Evolutionary conservation across 2,888 invertebrate species (phyloP), one percentile per base, ranked within the genome.

Genomic region (Charanyca ferruginea): DNA sequence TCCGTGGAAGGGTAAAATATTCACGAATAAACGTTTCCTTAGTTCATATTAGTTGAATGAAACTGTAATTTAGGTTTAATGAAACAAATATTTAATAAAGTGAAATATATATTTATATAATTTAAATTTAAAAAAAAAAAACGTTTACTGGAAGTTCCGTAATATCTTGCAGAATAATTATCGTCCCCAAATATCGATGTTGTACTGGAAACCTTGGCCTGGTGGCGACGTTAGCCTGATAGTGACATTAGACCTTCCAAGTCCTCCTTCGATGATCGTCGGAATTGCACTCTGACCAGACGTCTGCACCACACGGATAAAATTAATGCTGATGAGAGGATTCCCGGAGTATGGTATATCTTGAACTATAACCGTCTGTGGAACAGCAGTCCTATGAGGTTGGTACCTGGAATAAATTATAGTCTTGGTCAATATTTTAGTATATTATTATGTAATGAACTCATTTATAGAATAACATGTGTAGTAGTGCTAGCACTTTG

Each of bases 61-160:
- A 80, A 75, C 54, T 67, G 61, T 79, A 83, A 73, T 77, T 67
- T 79, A 80, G 66, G 48, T 75, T 63, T 72, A 80, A 63, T 16
- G 63, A 65, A 82, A 78, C 53, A 65, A 75, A 77, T 80, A 80
- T 82, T 80, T 76, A 82, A 81, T 81, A 78, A 82, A 81, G 5
- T 66, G 55, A 68, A 72, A 53, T 75, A 58, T 70, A 73, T 54
- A n/a, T n/a, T n/a, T n/a, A n/a, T n/a, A n/a, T n/a, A n/a, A n/a
- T n/a, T n/a, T n/a, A n/a, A n/a, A n/a, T n/a, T n/a, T n/a, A n/a
- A n/a, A n/a, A n/a, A n/a, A n/a, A n/a, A n/a, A n/a, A n/a, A n/a
- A n/a, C n/a, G n/a, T n/a, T n/a, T n/a, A 38, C 16, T 4, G 16
- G 16, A 38, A 38, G 13, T n/a, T 38, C 13, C 13, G 3, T 13